Evolutionary conservation across 2,797 vertebrate species (phyloP).

Genomic region (Leptoclinus maculatus): DNA sequence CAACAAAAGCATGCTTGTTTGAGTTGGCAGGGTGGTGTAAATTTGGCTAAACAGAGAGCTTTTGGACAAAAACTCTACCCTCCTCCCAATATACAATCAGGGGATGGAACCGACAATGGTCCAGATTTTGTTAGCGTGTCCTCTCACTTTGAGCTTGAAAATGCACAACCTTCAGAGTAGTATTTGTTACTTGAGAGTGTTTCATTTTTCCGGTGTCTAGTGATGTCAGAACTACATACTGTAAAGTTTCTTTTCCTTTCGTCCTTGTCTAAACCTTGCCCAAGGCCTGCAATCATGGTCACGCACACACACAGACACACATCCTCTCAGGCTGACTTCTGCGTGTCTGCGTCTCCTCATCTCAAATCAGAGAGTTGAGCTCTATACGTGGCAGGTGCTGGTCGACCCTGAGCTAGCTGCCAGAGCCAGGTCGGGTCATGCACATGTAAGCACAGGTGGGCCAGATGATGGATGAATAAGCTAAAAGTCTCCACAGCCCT

Average conservation of each 20-base stretch:
- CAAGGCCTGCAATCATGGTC: slow-evolving; percentile 39
- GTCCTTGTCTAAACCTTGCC: slow-evolving; percentile 33
- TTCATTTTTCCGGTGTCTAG: slow-evolving; percentile 35
- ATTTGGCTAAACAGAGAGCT: slow-evolving; percentile 55
- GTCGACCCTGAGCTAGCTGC: slow-evolving; percentile 48
- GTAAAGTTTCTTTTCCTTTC: slow-evolving; percentile 16
- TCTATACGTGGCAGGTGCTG: slow-evolving; percentile 64
- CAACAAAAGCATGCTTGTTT: slow-evolving; percentile 73
- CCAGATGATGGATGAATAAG: slow-evolving; percentile 67
- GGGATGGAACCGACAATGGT: slow-evolving; percentile 30
- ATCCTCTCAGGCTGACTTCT: slow-evolving; percentile 19
- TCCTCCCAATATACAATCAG: slow-evolving; percentile 48
- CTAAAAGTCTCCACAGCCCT: slow-evolving; percentile 43
- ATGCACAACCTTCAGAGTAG: slow-evolving; percentile 23
- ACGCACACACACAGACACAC: slow-evolving; percentile 14
- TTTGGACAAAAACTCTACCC: slow-evolving; percentile 43
- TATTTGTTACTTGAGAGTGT: slow-evolving; percentile 19
- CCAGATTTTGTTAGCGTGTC: slow-evolving; percentile 41
- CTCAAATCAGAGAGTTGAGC: slow-evolving; percentile 54
- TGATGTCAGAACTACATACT: slow-evolving; percentile 55
- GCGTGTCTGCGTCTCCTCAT: slow-evolving; percentile 61
- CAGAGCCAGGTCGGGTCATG: slow-evolving; percentile 41
- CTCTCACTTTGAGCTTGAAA: slow-evolving; percentile 44
- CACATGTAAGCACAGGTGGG: slow-evolving; percentile 69
- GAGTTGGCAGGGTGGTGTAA: slow-evolving; percentile 50